Evolutionary conservation across 2,888 invertebrate genomes (phyloP).

Genomic region (Lochmaea capreae): DNA sequence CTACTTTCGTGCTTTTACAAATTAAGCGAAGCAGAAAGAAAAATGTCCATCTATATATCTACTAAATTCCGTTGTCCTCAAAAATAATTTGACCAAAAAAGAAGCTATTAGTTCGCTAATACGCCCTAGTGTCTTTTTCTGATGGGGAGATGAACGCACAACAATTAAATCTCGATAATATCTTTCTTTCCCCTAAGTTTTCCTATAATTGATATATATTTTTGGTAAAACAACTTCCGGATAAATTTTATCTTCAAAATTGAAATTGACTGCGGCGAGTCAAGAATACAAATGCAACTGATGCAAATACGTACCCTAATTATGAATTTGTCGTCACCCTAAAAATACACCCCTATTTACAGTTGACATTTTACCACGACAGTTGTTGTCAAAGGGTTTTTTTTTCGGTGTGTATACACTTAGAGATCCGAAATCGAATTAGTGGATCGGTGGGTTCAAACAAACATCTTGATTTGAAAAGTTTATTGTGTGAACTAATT

Average conservation of each 20-base stretch:
- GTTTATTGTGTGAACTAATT: conserved; percentile 36
- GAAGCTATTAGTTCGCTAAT: conserved; percentile 32
- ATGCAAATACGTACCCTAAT: conserved; percentile 10
- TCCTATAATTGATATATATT: background rate
- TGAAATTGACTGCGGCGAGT: no score
- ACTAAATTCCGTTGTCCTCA: background rate
- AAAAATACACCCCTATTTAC: conserved; percentile 33
- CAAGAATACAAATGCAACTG: background rate
- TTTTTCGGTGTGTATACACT: conserved; percentile 28
- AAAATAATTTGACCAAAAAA: conserved; percentile 26
- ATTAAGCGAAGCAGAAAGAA: conserved; percentile 6
- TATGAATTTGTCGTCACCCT: conserved; percentile 11
- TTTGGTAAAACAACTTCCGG: background rate
- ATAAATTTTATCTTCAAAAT: background rate
- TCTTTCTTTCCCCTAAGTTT: conserved; percentile 19
- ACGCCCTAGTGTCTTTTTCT: conserved; percentile 14
- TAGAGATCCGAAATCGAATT: conserved; percentile 37
- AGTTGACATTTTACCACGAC: conserved; percentile 47
- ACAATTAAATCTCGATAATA: conserved; percentile 36
- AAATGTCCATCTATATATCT: conserved; percentile 3
- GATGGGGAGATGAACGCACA: conserved; percentile 19
- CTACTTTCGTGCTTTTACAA: conserved; percentile 1
- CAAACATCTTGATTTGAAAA: conserved; percentile 47
- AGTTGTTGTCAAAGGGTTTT: conserved; percentile 46
- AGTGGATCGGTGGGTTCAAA: conserved; percentile 41